A percentile compares a stretch with the other conserved stretches of the same genome.
These are phyloP conservation scores for Raillietiella orientalis DNA, from an alignment of 2,888 invertebrate genomes.

Conservation along the genomic window DNA sequence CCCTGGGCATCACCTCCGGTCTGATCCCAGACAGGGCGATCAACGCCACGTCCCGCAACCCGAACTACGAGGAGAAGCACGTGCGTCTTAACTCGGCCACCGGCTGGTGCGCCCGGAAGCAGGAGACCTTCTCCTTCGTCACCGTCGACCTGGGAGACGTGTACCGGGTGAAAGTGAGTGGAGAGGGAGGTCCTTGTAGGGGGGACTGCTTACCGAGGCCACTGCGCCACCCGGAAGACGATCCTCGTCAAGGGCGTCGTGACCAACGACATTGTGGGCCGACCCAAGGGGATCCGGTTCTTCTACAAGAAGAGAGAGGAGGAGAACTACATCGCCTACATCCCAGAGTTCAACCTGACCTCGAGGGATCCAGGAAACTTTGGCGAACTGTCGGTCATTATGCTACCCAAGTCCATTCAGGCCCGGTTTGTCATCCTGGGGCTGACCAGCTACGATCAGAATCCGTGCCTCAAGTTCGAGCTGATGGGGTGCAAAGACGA, in stretches of 20 bases:
- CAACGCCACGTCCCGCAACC: slow-evolving; percentile 64
- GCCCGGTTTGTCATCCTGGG: slow-evolving; percentile 72
- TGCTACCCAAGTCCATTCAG: slow-evolving; percentile 66
- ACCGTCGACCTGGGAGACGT: slow-evolving; percentile 78
- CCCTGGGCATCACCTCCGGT: slow-evolving; percentile 64
- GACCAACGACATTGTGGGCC: slow-evolving; percentile 72
- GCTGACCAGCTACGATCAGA: slow-evolving; percentile 85
- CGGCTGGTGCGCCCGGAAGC: slow-evolving; percentile 81
- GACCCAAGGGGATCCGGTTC: slow-evolving; percentile 82
- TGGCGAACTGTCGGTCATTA: slow-evolving; percentile 83
- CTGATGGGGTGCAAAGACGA: slow-evolving; percentile 72
- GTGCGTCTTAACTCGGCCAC: slow-evolving; percentile 67
- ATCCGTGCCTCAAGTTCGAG: slow-evolving; percentile 82
- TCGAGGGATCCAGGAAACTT: slow-evolving; percentile 89
- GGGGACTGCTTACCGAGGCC: too few species aligned
- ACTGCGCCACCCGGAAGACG: slow-evolving; percentile 20
- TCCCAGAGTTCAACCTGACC: slow-evolving; percentile 78
- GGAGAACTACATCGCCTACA: slow-evolving; percentile 85
- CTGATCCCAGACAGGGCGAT: slow-evolving; percentile 78
- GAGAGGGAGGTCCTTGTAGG: too few species aligned
- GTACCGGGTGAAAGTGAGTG: slow-evolving; percentile 36
- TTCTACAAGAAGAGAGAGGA: slow-evolving; percentile 82
- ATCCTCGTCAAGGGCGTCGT: slow-evolving; percentile 78
- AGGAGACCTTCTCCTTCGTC: slow-evolving; percentile 73
- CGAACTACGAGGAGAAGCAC: slow-evolving; percentile 59